Evolutionary conservation across 1,140 invertebrate species (phyloP).

Genomic region (Argopecten irradians): DNA sequence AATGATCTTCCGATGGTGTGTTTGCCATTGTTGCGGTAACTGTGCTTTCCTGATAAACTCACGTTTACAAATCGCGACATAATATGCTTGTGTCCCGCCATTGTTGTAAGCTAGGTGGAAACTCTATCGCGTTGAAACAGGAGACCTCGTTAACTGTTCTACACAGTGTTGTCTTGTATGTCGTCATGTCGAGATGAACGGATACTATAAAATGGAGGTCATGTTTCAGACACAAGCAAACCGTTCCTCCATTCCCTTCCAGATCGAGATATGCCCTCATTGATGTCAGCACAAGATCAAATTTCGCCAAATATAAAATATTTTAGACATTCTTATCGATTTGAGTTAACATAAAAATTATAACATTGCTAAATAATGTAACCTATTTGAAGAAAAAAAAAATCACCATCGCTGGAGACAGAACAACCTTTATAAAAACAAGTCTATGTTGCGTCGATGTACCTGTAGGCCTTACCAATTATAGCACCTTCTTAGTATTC

Average conservation of each 20-base stretch:
- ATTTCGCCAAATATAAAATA: background rate
- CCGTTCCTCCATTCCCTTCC: background rate
- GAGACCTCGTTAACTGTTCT: background rate
- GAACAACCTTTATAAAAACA: background rate
- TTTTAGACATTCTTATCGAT: background rate
- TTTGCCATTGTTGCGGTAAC: background rate
- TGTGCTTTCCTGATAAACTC: background rate
- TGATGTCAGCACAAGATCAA: background rate
- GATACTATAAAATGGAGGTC: background rate
- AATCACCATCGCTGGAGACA: too few species aligned
- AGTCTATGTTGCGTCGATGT: background rate
- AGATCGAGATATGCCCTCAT: background rate
- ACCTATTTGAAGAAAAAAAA: too few species aligned
- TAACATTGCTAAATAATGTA: too few species aligned
- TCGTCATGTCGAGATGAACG: background rate
- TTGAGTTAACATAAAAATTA: background rate
- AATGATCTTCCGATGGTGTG: slow-evolving; percentile 1
- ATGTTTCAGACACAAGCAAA: background rate
- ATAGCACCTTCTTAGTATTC: background rate
- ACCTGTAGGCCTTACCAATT: background rate
- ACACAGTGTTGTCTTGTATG: background rate
- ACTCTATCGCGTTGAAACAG: slow-evolving; percentile 6
- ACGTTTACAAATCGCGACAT: background rate
- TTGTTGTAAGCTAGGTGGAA: background rate
- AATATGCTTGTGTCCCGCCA: slow-evolving; percentile 6